Evolutionary conservation across 2,888 invertebrate species (phyloP), one percentile per base, ranked within the genome.

Genomic region (Oconnorella tubifera): DNA sequence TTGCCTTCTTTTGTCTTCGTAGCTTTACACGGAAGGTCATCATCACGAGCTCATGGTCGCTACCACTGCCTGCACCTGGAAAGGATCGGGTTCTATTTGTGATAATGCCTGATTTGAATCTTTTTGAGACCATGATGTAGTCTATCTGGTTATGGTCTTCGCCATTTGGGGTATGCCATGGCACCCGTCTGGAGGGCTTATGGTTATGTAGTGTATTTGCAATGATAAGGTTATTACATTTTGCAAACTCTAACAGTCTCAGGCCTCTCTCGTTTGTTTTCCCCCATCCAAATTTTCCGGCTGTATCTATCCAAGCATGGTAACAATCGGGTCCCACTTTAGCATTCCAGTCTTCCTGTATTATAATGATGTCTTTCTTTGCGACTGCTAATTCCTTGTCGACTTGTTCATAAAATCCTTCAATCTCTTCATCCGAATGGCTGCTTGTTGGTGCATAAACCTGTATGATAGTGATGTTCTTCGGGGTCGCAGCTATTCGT

Each of bases 401-500:
- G 53, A 53, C 10, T 6, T 53, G 14, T 53, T 53, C 53, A 19
- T 10, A 40, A 19, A 40, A 40, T 40, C 10, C 19, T 40, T 19
- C 10, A 40, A 40, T 40, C 10, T 14, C 53, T 14, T 25, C 53
- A 14, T 53, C 53, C 6, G 19, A 10, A 14, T 6, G 23, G 53
- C 23, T 25, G 10, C 10, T 19, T 53, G 53, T 53, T 53, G 53
- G 53, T 53, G 53, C 53, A 25, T 53, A 6, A 23, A 53, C 53
- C 6, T 53, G 53, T 10, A 53, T 53, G 6, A 53, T 14, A 23
- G 53, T 53, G 53, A 53, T 25, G 23, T 53, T 53, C n/a, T 53
- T 14, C 10, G 14, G 53, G 6, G n/a, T 53, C 6, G 14, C 6
- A 19, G 53, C 53, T 19, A 53, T 6, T 19, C 23, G 23, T 25